Evolutionary conservation across 2,888 invertebrate genomes (phyloP), one percentile per base, ranked within the genome.

Genomic region (Heliothis peltigera): DNA sequence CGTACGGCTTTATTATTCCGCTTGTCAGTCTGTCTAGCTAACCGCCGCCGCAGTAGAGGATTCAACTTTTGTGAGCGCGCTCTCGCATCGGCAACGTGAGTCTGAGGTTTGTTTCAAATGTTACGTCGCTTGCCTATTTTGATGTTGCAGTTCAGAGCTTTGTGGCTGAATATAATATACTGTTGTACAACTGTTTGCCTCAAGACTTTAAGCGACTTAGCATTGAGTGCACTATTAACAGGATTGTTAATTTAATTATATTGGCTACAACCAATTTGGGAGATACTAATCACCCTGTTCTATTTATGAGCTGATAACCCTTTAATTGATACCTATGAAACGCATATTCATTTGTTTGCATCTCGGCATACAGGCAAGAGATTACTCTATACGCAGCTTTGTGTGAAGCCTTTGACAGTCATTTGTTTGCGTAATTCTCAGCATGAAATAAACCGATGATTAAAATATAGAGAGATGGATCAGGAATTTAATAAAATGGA

Each of bases 1-100:
- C 35, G 47, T 25, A 19, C 42, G 21, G 57, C 7, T 70, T 46
- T 48, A 61, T 79, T 70, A 75, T 75, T 79, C 60, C 55, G 42
- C 25, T 25, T 57, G 67, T 75, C 65, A 49, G 57, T 58, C 59
- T 64, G 54, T 56, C 28, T 25, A 12, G 25, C 25, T 8, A 32
- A 32, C 32, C 32, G 32, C 32, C 8, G 35, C 25, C 47, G 35
- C 54, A 17, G 48, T 21, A 19, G 18, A 62, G 48, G 61, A 51
- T 59, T 32, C 46, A 71, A 71, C 64, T 76, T 64, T 63, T 64
- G 66, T 56, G 49, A 62, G 44, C 47, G 44, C 47, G 28, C 25
- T 53, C 47, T 49, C 18, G 46, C 58, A 51, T 65, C n/a, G 21
- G 47, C 51, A 48, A 54, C 19, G 22, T 28, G 15, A 17, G 46